Base-by-base conservation (phyloP, 2,888 invertebrate species). In the Mesochorus sp. region DNA sequence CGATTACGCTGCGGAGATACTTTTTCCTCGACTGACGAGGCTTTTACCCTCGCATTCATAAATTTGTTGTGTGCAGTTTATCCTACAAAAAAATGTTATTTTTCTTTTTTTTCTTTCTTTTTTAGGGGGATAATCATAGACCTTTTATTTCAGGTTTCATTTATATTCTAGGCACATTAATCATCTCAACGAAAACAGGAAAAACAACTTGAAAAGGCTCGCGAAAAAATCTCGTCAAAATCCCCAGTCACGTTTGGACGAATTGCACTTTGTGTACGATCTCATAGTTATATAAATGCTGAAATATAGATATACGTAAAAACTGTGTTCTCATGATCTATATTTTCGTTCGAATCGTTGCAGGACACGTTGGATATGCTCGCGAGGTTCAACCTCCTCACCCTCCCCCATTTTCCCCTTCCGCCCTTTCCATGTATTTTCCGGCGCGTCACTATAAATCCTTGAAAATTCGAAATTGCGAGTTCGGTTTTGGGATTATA, bases 391-490 rank as follows among this genome's bases (percentile, higher is more conserved):
- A 66, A 61, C 6, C 53, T 19, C n/a, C n/a, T n/a, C n/a, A n/a
- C 12, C 12, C 42, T n/a, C 21, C 12, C 10, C 12, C n/a, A n/a
- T n/a, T n/a, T n/a, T n/a, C 34, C 26, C 10, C 28, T 14, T 3
- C 57, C 8, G 24, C 44, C 26, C 0, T 17, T 24, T 31, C 31
- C 24, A 3, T 53, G 51, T 47, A 17, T 19, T 42, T 24, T n/a
- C 37, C 53, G 12, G 17, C 51, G 53, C 57, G 75, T 70, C 70
- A 68, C 80, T 44, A 81, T 81, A 81, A 80, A 80, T 81, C 62
- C 67, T 75, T 44, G 59, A 67, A 39, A 61, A 81, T 77, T 80
- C 75, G 79, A 80, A 81, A 81, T 80, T 79, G 79, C 79, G 68
- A 78, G 62, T 80, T 80, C 72, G 70, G 78, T 81, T 81, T 78